phyloP scores from a whole-genome alignment of 1,140 invertebrate species.

The Zaprionus lachaisei region DNA sequence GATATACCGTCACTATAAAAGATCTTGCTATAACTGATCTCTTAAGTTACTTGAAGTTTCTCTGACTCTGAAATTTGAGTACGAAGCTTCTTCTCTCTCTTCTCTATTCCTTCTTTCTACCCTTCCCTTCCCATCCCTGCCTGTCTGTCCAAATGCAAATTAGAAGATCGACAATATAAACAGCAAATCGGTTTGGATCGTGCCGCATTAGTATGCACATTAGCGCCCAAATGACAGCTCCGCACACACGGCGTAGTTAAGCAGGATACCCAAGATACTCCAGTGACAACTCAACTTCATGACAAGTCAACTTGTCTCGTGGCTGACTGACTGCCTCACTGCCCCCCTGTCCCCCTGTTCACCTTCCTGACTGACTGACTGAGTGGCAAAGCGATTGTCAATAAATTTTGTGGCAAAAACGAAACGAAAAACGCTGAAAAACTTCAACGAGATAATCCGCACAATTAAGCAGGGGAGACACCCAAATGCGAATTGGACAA shows the following conservation, averaged over 20 bases:
- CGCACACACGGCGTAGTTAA: slow-evolving; percentile 32
- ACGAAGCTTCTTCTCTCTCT: background rate
- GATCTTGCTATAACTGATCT: too few species aligned
- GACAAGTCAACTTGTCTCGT: slow-evolving; percentile 69
- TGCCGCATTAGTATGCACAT: slow-evolving; percentile 11
- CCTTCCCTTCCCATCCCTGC: background rate
- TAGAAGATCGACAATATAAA: background rate
- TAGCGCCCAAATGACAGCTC: slow-evolving; percentile 38
- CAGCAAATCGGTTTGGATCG: slow-evolving; percentile 1
- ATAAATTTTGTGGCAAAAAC: slow-evolving; percentile 66
- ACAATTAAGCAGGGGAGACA: slow-evolving; percentile 69
- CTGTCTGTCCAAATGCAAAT: background rate
- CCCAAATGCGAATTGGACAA: slow-evolving; percentile 48
- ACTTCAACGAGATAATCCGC: slow-evolving; percentile 68
- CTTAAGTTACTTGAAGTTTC: too few species aligned
- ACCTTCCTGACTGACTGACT: slow-evolving; percentile 39
- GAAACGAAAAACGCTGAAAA: slow-evolving; percentile 17
- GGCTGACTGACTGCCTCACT: slow-evolving; percentile 27
- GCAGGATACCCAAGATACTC: slow-evolving; percentile 61
- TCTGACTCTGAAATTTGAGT: too few species aligned
- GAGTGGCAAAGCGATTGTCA: slow-evolving; percentile 67
- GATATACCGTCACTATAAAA: too few species aligned
- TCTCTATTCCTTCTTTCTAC: background rate
- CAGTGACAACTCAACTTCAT: slow-evolving; percentile 64
- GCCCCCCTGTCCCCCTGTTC: slow-evolving; percentile 21